Percentiles rank a stretch among this genome's conserved stretches.
Conservation (phyloP, 2,113 vertebrate species). For the Cephalopterus ornatus region DNA sequence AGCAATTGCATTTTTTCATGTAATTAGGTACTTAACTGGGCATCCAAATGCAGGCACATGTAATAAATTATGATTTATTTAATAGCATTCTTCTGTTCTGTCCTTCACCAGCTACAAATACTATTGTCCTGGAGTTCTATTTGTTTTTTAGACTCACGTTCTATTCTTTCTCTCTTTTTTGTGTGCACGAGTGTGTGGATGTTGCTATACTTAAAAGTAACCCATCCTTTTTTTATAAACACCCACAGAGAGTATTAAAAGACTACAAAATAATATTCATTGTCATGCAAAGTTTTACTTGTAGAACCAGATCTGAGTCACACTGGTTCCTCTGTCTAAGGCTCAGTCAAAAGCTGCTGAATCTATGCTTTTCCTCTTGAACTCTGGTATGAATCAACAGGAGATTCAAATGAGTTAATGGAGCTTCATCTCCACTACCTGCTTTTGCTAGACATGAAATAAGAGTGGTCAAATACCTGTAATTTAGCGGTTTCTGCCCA, state of each 20-base stretch:
- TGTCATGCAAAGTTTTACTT: background rate
- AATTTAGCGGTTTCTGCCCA: background rate
- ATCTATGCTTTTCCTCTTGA: background rate
- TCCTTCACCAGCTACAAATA: background rate
- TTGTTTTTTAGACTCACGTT: background rate
- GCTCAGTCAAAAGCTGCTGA: background rate
- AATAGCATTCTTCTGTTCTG: background rate
- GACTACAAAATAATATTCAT: background rate
- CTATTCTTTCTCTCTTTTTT: background rate
- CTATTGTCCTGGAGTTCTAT: background rate
- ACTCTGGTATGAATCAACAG: background rate
- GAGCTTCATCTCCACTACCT: background rate
- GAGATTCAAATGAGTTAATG: background rate
- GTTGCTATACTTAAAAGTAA: background rate
- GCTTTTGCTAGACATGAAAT: background rate
- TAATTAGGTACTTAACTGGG: slow-evolving; percentile 54
- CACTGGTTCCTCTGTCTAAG: background rate
- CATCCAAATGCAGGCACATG: background rate
- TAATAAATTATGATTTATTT: slow-evolving; percentile 45
- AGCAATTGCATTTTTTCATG: slow-evolving; percentile 28
- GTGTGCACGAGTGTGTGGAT: accelerated
- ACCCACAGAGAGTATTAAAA: background rate
- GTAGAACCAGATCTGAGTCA: background rate
- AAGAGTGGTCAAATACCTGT: background rate
- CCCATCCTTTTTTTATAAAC: background rate